Percentiles rank a stretch among this genome's conserved stretches.
phyloP scores from a whole-genome alignment of 2,113 vertebrate genomes.

The Lanius ludovicianus region DNA sequence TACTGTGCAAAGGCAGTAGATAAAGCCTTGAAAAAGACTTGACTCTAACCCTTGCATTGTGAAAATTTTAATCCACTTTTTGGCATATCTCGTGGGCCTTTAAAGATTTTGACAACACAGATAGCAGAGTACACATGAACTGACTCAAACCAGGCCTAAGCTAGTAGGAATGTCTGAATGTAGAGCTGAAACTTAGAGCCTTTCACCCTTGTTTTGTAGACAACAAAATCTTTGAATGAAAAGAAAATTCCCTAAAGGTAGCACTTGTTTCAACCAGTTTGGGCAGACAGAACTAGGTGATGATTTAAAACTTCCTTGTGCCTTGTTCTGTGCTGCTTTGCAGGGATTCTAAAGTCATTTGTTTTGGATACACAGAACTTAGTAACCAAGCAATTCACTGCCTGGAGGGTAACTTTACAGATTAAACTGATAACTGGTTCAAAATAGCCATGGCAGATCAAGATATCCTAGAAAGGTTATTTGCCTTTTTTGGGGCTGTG shows the following conservation, averaged over 20 bases:
- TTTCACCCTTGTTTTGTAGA: not conserved
- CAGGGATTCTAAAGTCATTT: not conserved
- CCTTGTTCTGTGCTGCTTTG: not conserved
- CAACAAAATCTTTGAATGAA: not conserved
- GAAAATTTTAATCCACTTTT: not conserved
- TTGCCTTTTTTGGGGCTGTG: fast-evolving
- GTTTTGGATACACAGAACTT: not conserved
- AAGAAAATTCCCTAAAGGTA: not conserved
- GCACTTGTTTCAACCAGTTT: not conserved
- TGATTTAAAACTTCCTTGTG: not conserved
- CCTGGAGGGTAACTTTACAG: not conserved
- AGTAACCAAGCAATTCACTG: not conserved
- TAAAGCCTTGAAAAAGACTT: not conserved
- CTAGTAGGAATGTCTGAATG: not conserved
- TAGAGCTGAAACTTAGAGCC: not conserved
- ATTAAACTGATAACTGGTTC: not conserved
- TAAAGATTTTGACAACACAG: not conserved
- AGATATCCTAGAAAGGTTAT: not conserved
- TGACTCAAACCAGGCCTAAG: not conserved
- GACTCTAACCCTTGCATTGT: not conserved
- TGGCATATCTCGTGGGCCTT: not conserved
- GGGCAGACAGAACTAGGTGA: not conserved
- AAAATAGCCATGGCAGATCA: not conserved
- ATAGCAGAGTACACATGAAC: not conserved
- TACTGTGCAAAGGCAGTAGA: not conserved